Evolutionary conservation across 2,888 invertebrate genomes (phyloP), one percentile per base, ranked within the genome.

Genomic region (Meandrusa payeni): DNA sequence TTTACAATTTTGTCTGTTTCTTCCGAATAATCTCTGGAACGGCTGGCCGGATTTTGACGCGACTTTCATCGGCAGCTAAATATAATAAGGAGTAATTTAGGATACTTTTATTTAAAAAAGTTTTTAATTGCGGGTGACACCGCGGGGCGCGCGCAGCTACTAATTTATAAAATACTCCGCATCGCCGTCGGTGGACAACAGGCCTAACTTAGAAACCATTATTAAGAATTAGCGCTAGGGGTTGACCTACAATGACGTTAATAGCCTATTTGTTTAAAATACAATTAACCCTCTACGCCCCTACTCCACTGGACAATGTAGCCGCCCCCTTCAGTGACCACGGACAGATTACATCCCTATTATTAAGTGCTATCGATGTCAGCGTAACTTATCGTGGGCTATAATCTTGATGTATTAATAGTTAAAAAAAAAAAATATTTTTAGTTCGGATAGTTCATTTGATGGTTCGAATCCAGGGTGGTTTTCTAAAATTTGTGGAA

Each of bases 261-360:
- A 28, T 45, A 39, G 39, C 5, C 12, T 28, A 39, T 40, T 45
- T 45, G 44, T 45, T 45, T 45, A 40, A 39, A 39, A 43, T 31
- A 31, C 29, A 37, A 26, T 34, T 27, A 27, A 27, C 32, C 38
- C 26, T 24, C 23, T 5, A n/a, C 13, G 27, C 28, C 32, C 20
- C 39, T 6, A 27, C 20, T 19, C 38, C 20, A 13, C 32, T 22
- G 44, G 44, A 45, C 44, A 45, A 39, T 38, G 20, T 5, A 28
- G 5, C n/a, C 17, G 10, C n/a, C 10, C 28, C 28, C 28, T 9
- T 4, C 13, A 9, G 27, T 43, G 43, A 43, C 43, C 43, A 32
- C 6, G 27, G 31, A 19, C 22, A 26, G 24, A 29, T 23, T 9
- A 28, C 10, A 9, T 28, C 37, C 29, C 29, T n/a, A 37, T 36